Evolutionary conservation across 2,888 invertebrate species (phyloP).

Genomic region (Emesis castigata): DNA sequence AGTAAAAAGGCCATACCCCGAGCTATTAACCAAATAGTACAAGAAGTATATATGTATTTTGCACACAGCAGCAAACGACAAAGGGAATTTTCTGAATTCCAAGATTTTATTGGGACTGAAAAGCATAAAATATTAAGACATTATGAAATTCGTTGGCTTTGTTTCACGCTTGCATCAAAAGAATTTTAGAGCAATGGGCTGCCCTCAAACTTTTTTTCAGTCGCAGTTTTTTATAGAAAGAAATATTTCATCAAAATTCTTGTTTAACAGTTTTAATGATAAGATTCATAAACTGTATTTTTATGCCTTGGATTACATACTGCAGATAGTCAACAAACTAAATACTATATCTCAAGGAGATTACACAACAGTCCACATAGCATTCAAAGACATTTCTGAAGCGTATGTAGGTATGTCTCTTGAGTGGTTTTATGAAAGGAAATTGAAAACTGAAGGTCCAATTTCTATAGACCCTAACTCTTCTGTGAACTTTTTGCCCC

Average conservation of each 20-base stretch:
- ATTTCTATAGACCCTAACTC: constrained; percentile 37
- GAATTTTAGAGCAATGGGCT: constrained; percentile 44
- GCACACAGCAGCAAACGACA: constrained; percentile 54
- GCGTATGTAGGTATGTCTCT: too few species aligned
- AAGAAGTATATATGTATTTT: constrained; percentile 59
- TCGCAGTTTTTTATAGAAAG: too few species aligned
- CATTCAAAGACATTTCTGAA: too few species aligned
- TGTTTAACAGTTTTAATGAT: too few species aligned
- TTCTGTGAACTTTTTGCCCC: constrained; percentile 35
- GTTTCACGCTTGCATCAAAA: constrained; percentile 40
- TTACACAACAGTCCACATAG: neutral
- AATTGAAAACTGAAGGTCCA: constrained; percentile 32
- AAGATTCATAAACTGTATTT: too few species aligned
- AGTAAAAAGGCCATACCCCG: constrained; percentile 45
- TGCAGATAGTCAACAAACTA: too few species aligned
- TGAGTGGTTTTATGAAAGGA: too few species aligned
- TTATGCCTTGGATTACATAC: too few species aligned
- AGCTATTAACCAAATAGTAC: constrained; percentile 49
- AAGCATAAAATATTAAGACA: constrained; percentile 39
- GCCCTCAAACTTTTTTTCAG: constrained; percentile 40
- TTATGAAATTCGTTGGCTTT: constrained; percentile 46
- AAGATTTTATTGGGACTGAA: constrained; percentile 39
- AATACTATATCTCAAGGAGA: too few species aligned
- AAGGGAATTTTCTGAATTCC: constrained; percentile 53
- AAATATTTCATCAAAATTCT: too few species aligned